These are phyloP conservation scores for Listronotus oregonensis DNA, from an alignment of 1,140 invertebrate genomes.

Conservation along the genomic window DNA sequence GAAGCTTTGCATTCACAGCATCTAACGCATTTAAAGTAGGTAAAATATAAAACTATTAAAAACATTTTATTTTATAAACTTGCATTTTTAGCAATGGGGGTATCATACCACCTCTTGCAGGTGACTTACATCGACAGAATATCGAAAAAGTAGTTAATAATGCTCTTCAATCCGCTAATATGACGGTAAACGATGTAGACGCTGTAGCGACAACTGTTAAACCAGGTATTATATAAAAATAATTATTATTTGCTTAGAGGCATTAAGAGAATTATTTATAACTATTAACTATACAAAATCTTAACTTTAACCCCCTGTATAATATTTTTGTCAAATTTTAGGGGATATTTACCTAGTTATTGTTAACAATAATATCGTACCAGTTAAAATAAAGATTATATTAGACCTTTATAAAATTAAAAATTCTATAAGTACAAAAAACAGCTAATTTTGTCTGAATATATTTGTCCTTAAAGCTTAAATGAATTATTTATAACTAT, in stretches of 20 bases:
- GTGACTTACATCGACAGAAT: slow-evolving; percentile 77
- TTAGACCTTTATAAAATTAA: no score
- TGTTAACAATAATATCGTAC: no score
- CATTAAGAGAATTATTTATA: slow-evolving; percentile 23
- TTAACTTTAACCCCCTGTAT: no score
- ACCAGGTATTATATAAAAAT: slow-evolving; percentile 65
- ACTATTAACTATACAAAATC: slow-evolving; percentile 16
- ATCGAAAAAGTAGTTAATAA: slow-evolving; percentile 76
- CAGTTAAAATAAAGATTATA: no score
- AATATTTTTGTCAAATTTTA: no score
- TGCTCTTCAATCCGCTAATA: slow-evolving; percentile 67
- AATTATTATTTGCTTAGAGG: neutral
- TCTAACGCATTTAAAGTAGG: slow-evolving; percentile 71
- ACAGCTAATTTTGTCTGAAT: no score
- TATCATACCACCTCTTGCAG: slow-evolving; percentile 85
- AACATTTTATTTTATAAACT: neutral
- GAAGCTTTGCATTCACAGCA: slow-evolving; percentile 81
- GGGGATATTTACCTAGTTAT: no score
- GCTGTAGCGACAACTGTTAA: slow-evolving; percentile 90
- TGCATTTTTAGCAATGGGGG: slow-evolving; percentile 77
- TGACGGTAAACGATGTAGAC: slow-evolving; percentile 77
- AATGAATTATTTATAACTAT: no score
- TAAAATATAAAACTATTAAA: slow-evolving; percentile 4
- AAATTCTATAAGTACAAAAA: no score
- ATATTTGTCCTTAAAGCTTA: no score